These are phyloP conservation scores for Saccostrea cuccullata DNA, from an alignment of 1,140 invertebrate genomes.

Conservation along the genomic window DNA sequence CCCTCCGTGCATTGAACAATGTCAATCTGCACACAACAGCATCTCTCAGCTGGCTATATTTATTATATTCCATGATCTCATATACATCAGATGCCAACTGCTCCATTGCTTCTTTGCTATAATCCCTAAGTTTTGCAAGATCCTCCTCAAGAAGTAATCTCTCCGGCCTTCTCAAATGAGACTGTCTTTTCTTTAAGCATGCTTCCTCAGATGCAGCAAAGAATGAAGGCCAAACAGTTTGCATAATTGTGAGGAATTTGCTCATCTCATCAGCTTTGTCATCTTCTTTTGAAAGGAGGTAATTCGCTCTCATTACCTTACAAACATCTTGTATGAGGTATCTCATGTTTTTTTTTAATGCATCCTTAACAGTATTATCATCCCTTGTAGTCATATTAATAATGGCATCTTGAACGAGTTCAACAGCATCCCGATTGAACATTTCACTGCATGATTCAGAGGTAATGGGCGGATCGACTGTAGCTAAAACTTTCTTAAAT, in stretches of 20 bases:
- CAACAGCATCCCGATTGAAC: slow-evolving; percentile 14
- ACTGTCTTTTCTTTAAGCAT: slow-evolving; percentile 38
- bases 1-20: slow-evolving; percentile 21
- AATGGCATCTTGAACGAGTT: slow-evolving; percentile 17
- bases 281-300: background rate
- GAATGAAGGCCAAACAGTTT: background rate
- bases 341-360: background rate
- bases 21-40: slow-evolving; percentile 54
- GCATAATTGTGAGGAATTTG: slow-evolving; percentile 17
- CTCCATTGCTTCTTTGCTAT: slow-evolving; percentile 17
- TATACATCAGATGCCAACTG: slow-evolving; percentile 13
- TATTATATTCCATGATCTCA: background rate
- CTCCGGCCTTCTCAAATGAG: slow-evolving; percentile 37
- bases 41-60: slow-evolving; percentile 47
- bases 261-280: slow-evolving; percentile 19
- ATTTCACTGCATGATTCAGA: slow-evolving; percentile 1
- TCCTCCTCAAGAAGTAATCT: slow-evolving; percentile 42
- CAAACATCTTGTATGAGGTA: background rate
- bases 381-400: background rate
- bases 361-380: no score
- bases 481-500: slow-evolving; percentile 14
- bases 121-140: slow-evolving; percentile 45
- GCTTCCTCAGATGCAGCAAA: slow-evolving; percentile 45
- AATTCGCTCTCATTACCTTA: background rate
- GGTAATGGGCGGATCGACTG: background rate